phyloP scores from a whole-genome alignment of 2,888 invertebrate genomes.

The Drosophila paucipuncta region DNA sequence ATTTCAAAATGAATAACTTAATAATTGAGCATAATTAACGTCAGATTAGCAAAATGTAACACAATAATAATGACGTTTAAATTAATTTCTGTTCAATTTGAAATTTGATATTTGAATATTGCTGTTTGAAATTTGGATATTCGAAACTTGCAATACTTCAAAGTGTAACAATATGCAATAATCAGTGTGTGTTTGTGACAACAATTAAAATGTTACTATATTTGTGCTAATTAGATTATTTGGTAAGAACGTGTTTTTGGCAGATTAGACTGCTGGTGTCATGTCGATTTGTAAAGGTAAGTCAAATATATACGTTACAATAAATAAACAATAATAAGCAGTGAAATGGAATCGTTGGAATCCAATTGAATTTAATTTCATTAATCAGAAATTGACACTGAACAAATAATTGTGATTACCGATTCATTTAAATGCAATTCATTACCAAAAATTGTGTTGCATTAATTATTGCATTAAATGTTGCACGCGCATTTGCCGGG shows the following conservation, averaged over 20 bases:
- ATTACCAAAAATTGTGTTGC: constrained; percentile 8
- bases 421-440: constrained; percentile 18
- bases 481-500: not conserved
- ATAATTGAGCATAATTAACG: not conserved
- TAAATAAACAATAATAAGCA: not conserved
- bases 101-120: constrained; percentile 21
- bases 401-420: not conserved
- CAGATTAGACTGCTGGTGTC: not conserved
- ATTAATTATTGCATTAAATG: not conserved
- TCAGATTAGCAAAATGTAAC: not conserved
- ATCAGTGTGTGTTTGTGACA: not conserved
- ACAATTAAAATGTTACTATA: not conserved
- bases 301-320: not conserved
- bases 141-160: not conserved
- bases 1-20: not conserved
- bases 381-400: not conserved
- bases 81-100: not conserved
- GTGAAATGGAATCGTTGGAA: not conserved
- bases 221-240: too few relatives aligned
- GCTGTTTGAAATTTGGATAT: constrained; percentile 16
- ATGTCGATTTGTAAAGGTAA: not conserved
- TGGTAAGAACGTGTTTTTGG: not conserved
- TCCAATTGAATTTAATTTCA: constrained; percentile 27
- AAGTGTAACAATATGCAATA: not conserved
- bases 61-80: not conserved